These are phyloP conservation scores for Cordilura impudica DNA, from an alignment of 2,888 invertebrate species.

Conservation along the genomic window DNA sequence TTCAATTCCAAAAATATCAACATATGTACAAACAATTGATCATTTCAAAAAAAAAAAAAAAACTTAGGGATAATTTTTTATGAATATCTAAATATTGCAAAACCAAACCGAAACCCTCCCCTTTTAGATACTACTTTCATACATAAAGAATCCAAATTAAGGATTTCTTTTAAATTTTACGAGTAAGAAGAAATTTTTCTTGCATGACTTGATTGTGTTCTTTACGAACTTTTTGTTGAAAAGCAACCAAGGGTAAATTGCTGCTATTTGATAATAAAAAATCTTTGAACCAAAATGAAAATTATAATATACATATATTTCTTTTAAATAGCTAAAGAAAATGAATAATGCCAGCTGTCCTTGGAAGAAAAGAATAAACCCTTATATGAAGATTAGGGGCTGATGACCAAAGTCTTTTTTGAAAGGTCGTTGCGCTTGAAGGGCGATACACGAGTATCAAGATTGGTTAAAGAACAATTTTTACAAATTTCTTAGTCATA, in stretches of 20 bases:
- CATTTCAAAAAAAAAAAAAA: background rate
- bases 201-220: constrained; percentile 51
- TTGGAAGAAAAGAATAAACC: constrained; percentile 41
- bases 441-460: constrained; percentile 29
- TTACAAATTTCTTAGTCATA: background rate
- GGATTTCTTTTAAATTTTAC: constrained; percentile 44
- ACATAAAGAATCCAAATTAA: constrained; percentile 14
- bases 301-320: constrained; percentile 44
- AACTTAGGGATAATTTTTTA: background rate
- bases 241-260: constrained; percentile 61
- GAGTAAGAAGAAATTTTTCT: constrained; percentile 47
- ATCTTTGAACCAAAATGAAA: constrained; percentile 58
- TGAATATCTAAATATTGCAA: constrained; percentile 53
- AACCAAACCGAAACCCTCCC: constrained; percentile 55
- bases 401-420: constrained; percentile 51
- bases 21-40: constrained; percentile 30
- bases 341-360: constrained; percentile 54
- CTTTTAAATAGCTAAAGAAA: constrained; percentile 49
- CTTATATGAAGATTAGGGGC: constrained; percentile 38
- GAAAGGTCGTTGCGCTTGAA: constrained; percentile 59
- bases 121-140: constrained; percentile 30
- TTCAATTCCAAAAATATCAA: constrained; percentile 44
- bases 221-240: constrained; percentile 12
- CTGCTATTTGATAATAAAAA: constrained; percentile 13
- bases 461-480: background rate